Evolutionary conservation across 2,888 invertebrate genomes (phyloP).

Genomic region (Blastobasis adustella): DNA sequence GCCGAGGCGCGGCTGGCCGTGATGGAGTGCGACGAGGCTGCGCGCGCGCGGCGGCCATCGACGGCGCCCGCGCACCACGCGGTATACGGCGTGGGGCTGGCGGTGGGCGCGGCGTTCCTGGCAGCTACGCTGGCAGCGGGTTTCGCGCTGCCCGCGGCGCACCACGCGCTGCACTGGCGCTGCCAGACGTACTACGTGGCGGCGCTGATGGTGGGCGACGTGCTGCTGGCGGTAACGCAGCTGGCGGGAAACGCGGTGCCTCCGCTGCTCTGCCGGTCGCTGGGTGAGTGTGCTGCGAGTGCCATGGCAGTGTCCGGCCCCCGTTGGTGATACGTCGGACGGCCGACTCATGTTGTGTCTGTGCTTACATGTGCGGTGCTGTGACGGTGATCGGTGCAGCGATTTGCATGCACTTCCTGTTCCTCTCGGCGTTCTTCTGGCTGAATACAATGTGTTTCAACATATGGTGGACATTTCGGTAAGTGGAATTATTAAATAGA

Average conservation of each 20-base stretch:
- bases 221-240: slow-evolving; percentile 85
- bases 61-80: slow-evolving; percentile 77
- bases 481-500: slow-evolving; percentile 37
- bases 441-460: slow-evolving; percentile 96
- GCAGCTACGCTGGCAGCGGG: slow-evolving; percentile 87
- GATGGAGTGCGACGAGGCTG: slow-evolving; percentile 71
- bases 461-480: slow-evolving; percentile 96
- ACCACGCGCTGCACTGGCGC: slow-evolving; percentile 91
- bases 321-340: background rate
- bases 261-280: slow-evolving; percentile 76
- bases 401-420: slow-evolving; percentile 89
- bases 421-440: slow-evolving; percentile 94
- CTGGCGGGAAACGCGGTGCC: slow-evolving; percentile 78
- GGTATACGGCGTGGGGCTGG: slow-evolving; percentile 84
- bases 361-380: slow-evolving; percentile 27
- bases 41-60: slow-evolving; percentile 55
- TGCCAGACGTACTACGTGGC: slow-evolving; percentile 92
- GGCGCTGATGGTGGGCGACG: slow-evolving; percentile 87
- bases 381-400: slow-evolving; percentile 63
- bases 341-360: slow-evolving; percentile 7
- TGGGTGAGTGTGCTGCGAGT: slow-evolving; percentile 73
- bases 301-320: background rate
- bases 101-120: slow-evolving; percentile 87
- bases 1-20: slow-evolving; percentile 30
- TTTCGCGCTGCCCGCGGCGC: slow-evolving; percentile 85